phyloP scores from a whole-genome alignment of 2,113 vertebrate species.

The Thunnus thynnus region DNA sequence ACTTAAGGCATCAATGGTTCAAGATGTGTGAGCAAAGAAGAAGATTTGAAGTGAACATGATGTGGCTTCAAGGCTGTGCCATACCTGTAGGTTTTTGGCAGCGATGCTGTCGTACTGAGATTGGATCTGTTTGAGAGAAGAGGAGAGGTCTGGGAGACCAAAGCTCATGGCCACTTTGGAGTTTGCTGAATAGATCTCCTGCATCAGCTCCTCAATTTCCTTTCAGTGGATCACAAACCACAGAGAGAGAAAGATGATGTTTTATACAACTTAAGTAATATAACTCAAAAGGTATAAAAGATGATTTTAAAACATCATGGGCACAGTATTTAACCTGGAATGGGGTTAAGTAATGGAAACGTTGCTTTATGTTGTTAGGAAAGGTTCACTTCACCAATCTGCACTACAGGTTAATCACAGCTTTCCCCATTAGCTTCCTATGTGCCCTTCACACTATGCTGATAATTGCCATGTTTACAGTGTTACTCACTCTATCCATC shows the following conservation, averaged over 20 bases:
- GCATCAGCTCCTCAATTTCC: conserved; percentile 87
- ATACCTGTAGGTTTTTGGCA: conserved; percentile 91
- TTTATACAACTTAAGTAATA: background rate
- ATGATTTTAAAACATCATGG: background rate
- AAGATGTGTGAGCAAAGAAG: background rate
- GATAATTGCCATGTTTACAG: conserved; percentile 23
- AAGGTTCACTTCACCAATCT: background rate
- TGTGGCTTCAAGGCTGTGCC: background rate
- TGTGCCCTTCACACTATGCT: conserved; percentile 28
- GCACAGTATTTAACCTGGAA: background rate
- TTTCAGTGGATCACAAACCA: conserved; percentile 62
- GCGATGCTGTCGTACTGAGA: conserved; percentile 88
- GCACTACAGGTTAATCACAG: background rate
- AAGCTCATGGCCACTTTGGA: conserved; percentile 79
- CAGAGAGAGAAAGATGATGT: too few species aligned
- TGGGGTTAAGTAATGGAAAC: too few species aligned
- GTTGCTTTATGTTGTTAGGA: background rate
- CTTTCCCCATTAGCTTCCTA: background rate
- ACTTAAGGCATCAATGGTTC: too few species aligned
- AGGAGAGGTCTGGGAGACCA: conserved; percentile 85
- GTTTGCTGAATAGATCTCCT: conserved; percentile 81
- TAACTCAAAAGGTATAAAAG: background rate
- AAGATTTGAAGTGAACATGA: background rate
- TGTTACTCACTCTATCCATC: conserved; percentile 33
- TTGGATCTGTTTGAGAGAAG: conserved; percentile 89